These are phyloP conservation scores for Resseliella maxima DNA, from an alignment of 2,888 invertebrate species.

Conservation along the genomic window DNA sequence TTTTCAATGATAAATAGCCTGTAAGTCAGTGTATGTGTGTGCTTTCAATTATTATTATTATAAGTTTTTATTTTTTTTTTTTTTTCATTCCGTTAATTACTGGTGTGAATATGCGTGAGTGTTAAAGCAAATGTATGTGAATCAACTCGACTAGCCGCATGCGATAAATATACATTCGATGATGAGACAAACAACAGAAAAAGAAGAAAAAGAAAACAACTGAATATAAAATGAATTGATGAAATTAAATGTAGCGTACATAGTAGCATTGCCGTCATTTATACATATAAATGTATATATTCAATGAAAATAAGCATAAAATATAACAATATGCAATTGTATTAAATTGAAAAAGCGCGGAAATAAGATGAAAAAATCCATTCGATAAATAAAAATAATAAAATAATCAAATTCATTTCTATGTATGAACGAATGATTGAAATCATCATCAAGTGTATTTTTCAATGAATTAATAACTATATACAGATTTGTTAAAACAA, in stretches of 20 bases:
- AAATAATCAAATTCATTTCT: no score
- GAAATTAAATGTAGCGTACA: neutral
- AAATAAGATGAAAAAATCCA: no score
- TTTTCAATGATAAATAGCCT: conserved; percentile 3
- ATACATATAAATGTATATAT: no score
- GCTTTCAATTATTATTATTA: conserved; percentile 2
- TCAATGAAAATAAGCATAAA: neutral
- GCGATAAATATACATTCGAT: conserved; percentile 15
- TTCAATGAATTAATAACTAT: no score
- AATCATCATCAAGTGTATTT: no score
- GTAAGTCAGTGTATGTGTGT: neutral
- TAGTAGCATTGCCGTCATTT: no score
- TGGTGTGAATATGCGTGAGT: conserved; percentile 25
- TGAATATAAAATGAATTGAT: conserved; percentile 30
- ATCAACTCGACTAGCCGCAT: neutral
- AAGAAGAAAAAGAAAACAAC: neutral
- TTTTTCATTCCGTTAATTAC: neutral
- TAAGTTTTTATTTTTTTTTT: neutral
- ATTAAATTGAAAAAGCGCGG: no score
- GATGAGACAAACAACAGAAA: neutral
- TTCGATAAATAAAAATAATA: no score
- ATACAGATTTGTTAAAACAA: no score
- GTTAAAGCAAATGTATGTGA: neutral
- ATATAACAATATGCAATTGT: neutral
- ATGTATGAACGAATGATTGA: no score